phyloP scores from a whole-genome alignment of 1,140 invertebrate genomes.

The Calycopis cecrops region DNA sequence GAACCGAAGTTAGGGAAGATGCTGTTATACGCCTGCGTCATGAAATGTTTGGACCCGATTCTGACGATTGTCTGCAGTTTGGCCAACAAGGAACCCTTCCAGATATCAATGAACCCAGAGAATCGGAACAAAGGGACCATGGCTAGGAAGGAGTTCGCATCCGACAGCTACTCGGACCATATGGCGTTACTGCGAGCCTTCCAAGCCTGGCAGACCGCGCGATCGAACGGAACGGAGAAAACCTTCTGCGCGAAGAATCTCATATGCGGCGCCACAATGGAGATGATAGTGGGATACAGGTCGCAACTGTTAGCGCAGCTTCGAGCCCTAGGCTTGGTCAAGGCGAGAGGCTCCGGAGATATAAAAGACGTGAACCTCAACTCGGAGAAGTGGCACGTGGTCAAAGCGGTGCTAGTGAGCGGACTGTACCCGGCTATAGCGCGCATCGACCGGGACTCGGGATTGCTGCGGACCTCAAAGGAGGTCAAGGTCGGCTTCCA shows the following conservation, averaged over 20 bases:
- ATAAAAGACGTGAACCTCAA: conserved; percentile 88
- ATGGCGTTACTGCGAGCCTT: conserved; percentile 91
- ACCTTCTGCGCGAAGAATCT: conserved; percentile 88
- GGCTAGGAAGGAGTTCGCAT: conserved; percentile 82
- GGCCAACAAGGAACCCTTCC: conserved; percentile 89
- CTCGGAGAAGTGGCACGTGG: conserved; percentile 92
- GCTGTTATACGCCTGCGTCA: conserved; percentile 91
- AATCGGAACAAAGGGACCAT: conserved; percentile 78
- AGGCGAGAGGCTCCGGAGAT: conserved; percentile 83
- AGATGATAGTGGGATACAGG: conserved; percentile 87
- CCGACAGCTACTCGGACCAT: conserved; percentile 92
- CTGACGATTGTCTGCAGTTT: conserved; percentile 93
- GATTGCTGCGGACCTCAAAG: conserved; percentile 74
- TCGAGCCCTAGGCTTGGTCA: conserved; percentile 89
- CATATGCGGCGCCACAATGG: conserved; percentile 89
- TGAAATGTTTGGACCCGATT: conserved; percentile 96
- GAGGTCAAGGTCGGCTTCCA: conserved; percentile 86
- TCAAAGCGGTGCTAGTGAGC: conserved; percentile 91
- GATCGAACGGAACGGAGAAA: conserved; percentile 80
- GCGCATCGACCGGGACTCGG: conserved; percentile 70
- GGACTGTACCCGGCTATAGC: conserved; percentile 94
- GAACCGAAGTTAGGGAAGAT: conserved; percentile 95
- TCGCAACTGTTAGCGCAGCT: conserved; percentile 89
- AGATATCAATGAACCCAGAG: conserved; percentile 82
- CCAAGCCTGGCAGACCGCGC: conserved; percentile 85